phyloP scores from a whole-genome alignment of 2,888 invertebrate genomes.

The Habrosyne pyritoides region DNA sequence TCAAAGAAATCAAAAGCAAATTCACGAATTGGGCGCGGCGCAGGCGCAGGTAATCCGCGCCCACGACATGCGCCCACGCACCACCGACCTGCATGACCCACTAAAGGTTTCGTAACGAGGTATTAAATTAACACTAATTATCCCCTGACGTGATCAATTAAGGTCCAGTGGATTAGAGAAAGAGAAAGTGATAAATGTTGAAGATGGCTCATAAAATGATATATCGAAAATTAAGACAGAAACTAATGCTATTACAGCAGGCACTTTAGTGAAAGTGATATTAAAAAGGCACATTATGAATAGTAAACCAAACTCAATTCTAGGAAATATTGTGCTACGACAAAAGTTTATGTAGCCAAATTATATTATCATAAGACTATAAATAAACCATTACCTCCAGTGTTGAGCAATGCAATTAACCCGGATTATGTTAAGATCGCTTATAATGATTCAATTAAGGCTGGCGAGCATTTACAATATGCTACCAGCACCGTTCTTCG shows the following conservation, averaged over 20 bases:
- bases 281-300: too few species aligned
- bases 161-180: background rate
- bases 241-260: too few species aligned
- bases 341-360: background rate
- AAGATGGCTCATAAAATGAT: background rate
- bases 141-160: conserved; percentile 6
- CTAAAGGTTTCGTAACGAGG: conserved; percentile 12
- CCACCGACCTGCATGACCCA: conserved; percentile 12
- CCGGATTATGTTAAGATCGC: background rate
- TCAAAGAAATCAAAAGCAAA: conserved; percentile 13
- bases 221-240: background rate
- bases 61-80: conserved; percentile 22
- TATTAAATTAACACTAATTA: conserved; percentile 10
- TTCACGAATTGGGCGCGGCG: conserved; percentile 21
- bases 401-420: background rate
- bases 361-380: background rate
- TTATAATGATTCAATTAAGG: background rate
- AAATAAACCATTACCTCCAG: background rate
- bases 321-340: background rate
- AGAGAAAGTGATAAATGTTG: background rate
- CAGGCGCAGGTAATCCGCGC: conserved; percentile 19
- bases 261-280: too few species aligned
- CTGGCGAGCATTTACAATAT: background rate
- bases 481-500: conserved; percentile 15
- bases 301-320: background rate